phyloP scores from a whole-genome alignment of 2,113 vertebrate species.

The Oreotrochilus melanogaster region DNA sequence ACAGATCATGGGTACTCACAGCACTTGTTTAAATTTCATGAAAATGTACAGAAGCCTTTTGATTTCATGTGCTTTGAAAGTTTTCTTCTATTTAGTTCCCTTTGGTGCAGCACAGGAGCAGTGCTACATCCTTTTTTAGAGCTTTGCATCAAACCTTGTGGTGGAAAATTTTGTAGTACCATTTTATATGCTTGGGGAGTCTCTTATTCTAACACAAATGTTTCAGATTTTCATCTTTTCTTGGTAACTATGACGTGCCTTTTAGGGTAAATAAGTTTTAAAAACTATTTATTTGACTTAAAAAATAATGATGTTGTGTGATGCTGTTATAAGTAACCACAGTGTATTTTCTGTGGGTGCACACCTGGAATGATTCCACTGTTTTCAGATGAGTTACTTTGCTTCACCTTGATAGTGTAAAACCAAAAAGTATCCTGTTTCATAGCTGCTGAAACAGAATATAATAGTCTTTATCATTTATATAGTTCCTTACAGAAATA shows the following conservation, averaged over 20 bases:
- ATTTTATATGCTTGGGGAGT: background rate
- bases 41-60: background rate
- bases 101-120: background rate
- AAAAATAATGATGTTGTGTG: background rate
- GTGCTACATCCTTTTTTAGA: background rate
- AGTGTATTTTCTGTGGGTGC: background rate
- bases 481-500: conserved; percentile 23
- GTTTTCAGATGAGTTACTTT: background rate
- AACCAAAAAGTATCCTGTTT: background rate
- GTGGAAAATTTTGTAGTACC: background rate
- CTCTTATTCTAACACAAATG: background rate
- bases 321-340: background rate
- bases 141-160: background rate
- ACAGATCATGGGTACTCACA: background rate
- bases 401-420: background rate
- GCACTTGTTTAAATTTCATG: background rate
- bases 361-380: background rate
- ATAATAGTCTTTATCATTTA: conserved; percentile 6
- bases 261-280: background rate
- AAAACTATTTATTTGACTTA: background rate
- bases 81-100: background rate
- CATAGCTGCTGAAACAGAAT: background rate
- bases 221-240: background rate
- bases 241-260: background rate
- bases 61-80: background rate